phyloP scores from a whole-genome alignment of 2,888 invertebrate genomes.

The Cepaea hortensis region DNA sequence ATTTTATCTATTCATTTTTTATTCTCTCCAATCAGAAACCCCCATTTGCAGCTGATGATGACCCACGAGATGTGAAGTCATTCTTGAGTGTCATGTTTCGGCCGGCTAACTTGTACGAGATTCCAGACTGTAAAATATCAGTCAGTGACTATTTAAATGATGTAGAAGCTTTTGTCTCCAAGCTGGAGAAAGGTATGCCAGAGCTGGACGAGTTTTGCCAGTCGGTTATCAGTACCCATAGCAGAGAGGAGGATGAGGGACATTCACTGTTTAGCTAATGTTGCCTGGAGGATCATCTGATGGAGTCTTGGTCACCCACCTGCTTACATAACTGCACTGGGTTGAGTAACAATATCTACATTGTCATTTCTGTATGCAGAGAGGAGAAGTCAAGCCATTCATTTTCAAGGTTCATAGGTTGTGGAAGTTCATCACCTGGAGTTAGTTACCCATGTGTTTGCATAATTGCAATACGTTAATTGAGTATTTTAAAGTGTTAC shows the following conservation, averaged over 20 bases:
- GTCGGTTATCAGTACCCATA: constrained; percentile 41
- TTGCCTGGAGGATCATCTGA: background rate
- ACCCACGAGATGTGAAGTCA: constrained; percentile 46
- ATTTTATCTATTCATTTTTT: background rate
- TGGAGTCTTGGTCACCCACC: background rate
- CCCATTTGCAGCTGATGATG: constrained; percentile 48
- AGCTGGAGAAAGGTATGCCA: constrained; percentile 47
- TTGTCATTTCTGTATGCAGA: too few relatives aligned
- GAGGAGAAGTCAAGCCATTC: too few relatives aligned
- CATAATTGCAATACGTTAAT: too few relatives aligned
- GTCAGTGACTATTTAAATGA: constrained; percentile 43
- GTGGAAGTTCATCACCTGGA: too few relatives aligned
- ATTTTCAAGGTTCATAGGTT: too few relatives aligned
- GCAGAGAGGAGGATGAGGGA: constrained; percentile 43
- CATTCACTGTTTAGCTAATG: constrained; percentile 32
- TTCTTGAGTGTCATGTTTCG: constrained; percentile 44
- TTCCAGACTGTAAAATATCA: constrained; percentile 15
- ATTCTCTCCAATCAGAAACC: constrained; percentile 37
- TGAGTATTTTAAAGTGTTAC: too few relatives aligned
- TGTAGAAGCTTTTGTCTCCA: constrained; percentile 31
- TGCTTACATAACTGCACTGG: too few relatives aligned
- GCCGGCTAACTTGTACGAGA: constrained; percentile 36
- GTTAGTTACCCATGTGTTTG: too few relatives aligned
- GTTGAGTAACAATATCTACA: background rate
- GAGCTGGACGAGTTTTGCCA: constrained; percentile 46